These are phyloP conservation scores for Rhopilema esculentum DNA, from an alignment of 30 jellyfish, hydroid and myxozoan genomes.

Conservation along the genomic window DNA sequence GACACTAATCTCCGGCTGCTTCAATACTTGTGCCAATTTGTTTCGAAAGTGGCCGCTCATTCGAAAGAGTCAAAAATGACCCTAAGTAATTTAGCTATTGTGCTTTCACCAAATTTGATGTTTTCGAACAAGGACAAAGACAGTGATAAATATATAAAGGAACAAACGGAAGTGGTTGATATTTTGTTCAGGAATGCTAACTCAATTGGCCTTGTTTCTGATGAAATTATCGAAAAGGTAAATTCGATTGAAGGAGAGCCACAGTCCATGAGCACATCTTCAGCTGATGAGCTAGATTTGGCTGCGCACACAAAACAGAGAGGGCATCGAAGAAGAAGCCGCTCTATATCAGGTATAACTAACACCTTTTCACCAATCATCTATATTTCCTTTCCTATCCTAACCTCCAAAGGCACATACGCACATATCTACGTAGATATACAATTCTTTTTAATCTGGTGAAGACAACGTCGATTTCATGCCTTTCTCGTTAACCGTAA, in stretches of 20 bases:
- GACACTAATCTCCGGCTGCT: constrained; percentile 92
- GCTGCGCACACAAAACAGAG: constrained; percentile 46
- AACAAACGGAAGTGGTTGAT: constrained; percentile 90
- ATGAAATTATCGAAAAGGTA: constrained; percentile 75
- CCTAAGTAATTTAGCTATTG: constrained; percentile 87
- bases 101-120: constrained; percentile 95
- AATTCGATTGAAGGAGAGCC: constrained; percentile 72
- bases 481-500: no score
- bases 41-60: constrained; percentile 89
- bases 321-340: constrained; percentile 80
- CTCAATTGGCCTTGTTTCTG: constrained; percentile 87
- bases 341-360: constrained; percentile 95
- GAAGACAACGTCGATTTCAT: no score
- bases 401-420: background rate
- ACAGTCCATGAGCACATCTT: constrained; percentile 81
- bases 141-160: constrained; percentile 90
- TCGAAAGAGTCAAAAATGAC: constrained; percentile 96
- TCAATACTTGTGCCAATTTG: constrained; percentile 80
- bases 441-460: no score
- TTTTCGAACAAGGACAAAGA: constrained; percentile 73
- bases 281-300: constrained; percentile 95
- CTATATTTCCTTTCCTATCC: background rate
- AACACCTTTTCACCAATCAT: no score
- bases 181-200: constrained; percentile 77
- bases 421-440: no score